phyloP scores from a whole-genome alignment of 1,140 invertebrate genomes.

The Diuraphis noxia region DNA sequence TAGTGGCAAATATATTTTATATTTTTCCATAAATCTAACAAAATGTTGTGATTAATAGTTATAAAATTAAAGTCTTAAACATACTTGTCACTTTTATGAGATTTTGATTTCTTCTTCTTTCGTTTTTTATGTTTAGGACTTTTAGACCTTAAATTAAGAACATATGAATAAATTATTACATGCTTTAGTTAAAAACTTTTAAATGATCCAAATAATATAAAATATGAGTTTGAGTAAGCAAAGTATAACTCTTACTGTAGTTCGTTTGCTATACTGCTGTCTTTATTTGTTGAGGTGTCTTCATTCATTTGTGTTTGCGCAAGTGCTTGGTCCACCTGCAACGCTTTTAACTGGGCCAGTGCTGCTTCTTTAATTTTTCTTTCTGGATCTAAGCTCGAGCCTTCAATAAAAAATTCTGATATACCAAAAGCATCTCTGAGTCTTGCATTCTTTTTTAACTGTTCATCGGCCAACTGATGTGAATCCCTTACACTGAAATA shows the following conservation, averaged over 20 bases:
- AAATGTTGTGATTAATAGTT: background rate
- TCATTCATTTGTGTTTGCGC: conserved; percentile 64
- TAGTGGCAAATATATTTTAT: conserved; percentile 30
- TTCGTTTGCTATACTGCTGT: conserved; percentile 29
- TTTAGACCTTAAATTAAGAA: conserved; percentile 56
- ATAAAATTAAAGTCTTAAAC: conserved; percentile 16
- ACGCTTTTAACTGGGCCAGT: conserved; percentile 61
- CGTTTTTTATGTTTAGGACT: conserved; percentile 56
- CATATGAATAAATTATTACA: conserved; percentile 47
- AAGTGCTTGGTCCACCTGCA: conserved; percentile 60
- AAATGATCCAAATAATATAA: conserved; percentile 14
- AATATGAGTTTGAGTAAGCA: conserved; percentile 17
- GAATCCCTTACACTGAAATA: conserved; percentile 84
- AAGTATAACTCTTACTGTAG: conserved; percentile 37
- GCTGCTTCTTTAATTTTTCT: conserved; percentile 78
- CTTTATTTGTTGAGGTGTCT: conserved; percentile 51
- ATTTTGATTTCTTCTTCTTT: conserved; percentile 58
- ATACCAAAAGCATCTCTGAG: conserved; percentile 93
- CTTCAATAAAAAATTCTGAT: conserved; percentile 90
- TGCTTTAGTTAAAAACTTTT: background rate
- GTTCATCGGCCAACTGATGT: conserved; percentile 94
- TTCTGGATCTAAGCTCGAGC: conserved; percentile 87
- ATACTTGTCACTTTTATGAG: conserved; percentile 58
- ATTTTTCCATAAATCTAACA: conserved; percentile 27
- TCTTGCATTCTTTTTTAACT: conserved; percentile 91